Evolutionary conservation across 2,797 vertebrate species (phyloP), one percentile per base, ranked within the genome.

Genomic region (Apogon hyalosoma): DNA sequence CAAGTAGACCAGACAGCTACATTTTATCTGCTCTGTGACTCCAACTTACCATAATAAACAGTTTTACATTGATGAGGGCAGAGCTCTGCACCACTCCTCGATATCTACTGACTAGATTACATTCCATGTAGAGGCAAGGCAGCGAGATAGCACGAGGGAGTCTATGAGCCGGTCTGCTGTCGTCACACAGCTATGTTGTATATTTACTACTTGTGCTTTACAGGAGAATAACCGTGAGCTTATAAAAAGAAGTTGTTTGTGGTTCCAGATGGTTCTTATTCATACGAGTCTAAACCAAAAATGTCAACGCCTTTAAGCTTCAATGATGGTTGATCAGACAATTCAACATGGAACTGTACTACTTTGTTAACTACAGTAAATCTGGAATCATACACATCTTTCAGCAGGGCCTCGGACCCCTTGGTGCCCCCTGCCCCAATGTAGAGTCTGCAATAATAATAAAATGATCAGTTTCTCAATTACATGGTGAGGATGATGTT

Each of bases 141-240:
- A 52, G 31, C 36, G 54, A 71, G 51, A 64, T 70, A 54, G 73
- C 19, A 52, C 28, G 33, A 15, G 28, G 12, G 57, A 55, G 54
- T 56, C 48, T 66, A 52, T n/a, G 56, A 70, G 63, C 33, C 47
- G 8, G 15, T 56, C 40, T 54, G 63, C 66, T 36, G 50, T 45
- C 14, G n/a, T 81, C 63, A 61, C 56, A 69, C 47, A 76, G 59
- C 65, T 62, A 52, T 47, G 3, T 11, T 65, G 45, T 21, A 68
- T 56, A 47, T 83, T 83, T 65, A 63, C 56, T 12, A 10, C 68
- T 28, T 40, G 6, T 63, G 42, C 48, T 85, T 77, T 63, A 77
- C 14, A 58, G 55, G 78, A 14, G 45, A 31, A 51, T 6, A 69
- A 64, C 62, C 42, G 43, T 46, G 47, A 48, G 62, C 33, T 33